Evolutionary conservation across 2,113 vertebrate genomes (phyloP).

Genomic region (Calonectris borealis): DNA sequence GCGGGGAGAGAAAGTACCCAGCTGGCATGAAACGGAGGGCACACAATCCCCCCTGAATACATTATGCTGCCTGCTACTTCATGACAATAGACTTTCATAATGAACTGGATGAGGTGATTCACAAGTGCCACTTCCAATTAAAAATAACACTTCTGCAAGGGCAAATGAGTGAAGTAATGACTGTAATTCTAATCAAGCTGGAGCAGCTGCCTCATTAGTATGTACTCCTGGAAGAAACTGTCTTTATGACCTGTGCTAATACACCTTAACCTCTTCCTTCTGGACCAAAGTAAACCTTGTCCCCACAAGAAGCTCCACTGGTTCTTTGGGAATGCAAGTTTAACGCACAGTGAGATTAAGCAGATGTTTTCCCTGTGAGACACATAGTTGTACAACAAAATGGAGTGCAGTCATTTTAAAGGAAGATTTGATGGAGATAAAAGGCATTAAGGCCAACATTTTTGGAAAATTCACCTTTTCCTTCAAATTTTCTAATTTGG

Average conservation of each 20-base stretch:
- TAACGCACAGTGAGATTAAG: neutral
- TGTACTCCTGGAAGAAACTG: neutral
- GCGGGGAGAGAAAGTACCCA: accelerated
- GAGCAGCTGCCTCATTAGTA: slow-evolving; percentile 5
- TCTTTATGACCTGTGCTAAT: neutral
- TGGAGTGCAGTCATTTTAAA: neutral
- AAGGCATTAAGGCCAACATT: neutral
- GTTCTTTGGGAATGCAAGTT: neutral
- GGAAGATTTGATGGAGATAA: neutral
- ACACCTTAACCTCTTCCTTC: neutral
- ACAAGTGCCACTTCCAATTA: slow-evolving; percentile 22
- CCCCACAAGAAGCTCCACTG: neutral
- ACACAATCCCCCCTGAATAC: neutral
- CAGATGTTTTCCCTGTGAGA: neutral
- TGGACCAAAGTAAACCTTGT: neutral
- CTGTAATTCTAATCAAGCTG: neutral
- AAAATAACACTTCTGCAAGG: slow-evolving; percentile 14
- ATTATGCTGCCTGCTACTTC: neutral
- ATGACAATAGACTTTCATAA: neutral
- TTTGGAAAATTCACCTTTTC: neutral
- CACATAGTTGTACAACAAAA: neutral
- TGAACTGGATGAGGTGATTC: neutral
- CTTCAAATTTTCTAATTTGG: neutral
- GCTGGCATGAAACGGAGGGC: neutral
- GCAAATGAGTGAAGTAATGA: neutral